Percentiles rank a stretch among this genome's conserved stretches.
Conservation (phyloP, 2,113 vertebrate genomes). For the Taxidea taxus region DNA sequence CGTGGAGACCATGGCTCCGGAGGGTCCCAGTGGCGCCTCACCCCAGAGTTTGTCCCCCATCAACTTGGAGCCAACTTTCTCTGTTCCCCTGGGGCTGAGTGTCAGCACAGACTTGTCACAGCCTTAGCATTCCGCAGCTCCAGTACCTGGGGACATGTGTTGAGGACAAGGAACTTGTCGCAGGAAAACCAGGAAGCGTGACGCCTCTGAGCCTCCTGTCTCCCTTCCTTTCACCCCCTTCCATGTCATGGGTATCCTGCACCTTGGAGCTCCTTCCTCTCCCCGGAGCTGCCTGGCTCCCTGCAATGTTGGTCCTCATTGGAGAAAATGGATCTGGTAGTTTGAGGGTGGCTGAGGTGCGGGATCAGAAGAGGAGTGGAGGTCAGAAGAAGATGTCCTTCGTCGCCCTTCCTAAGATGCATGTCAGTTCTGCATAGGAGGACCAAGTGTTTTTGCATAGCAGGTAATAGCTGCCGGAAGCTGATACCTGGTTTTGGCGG, state of each 20-base stretch:
- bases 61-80: conserved; percentile 23
- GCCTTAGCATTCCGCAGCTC: neutral
- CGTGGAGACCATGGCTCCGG: conserved; percentile 48
- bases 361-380: neutral
- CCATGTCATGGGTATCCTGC: neutral
- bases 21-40: conserved; percentile 69
- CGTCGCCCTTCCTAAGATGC: neutral
- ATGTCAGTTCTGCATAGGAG: neutral
- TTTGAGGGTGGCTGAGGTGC: neutral
- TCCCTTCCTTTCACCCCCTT: neutral
- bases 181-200: neutral
- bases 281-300: neutral
- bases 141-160: neutral
- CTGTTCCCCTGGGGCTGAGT: conserved; percentile 36
- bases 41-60: neutral
- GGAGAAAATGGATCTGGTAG: neutral
- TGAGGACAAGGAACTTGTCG: neutral
- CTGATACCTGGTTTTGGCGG: neutral
- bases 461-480: neutral
- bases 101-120: too few species aligned
- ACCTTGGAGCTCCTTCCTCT: neutral
- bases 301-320: neutral
- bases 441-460: neutral
- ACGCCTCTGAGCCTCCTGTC: rapidly evolving
- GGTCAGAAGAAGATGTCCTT: neutral